Conservation (phyloP, 2,797 vertebrate genomes). For the Naso thynnoides region DNA sequence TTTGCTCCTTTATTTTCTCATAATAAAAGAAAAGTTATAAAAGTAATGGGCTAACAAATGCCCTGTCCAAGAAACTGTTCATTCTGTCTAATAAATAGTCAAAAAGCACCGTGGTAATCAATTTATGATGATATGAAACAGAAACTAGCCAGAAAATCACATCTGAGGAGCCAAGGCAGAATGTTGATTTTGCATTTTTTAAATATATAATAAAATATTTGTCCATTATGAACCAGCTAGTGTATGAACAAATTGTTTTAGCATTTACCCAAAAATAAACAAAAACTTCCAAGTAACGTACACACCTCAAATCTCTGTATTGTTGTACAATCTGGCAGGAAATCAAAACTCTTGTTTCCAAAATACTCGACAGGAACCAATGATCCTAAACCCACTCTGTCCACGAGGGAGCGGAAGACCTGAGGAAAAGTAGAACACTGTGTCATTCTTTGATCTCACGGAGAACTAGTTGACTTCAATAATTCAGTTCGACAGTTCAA, state of each 20-base stretch:
- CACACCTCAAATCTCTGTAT: slow-evolving; percentile 95
- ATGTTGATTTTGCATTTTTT: background rate
- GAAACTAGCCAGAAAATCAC: background rate
- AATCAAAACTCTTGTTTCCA: slow-evolving; percentile 90
- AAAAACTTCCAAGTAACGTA: background rate
- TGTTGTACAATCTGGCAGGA: slow-evolving; percentile 91
- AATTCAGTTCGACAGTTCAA: background rate
- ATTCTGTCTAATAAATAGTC: background rate
- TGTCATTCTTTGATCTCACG: background rate
- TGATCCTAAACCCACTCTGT: slow-evolving; percentile 93
- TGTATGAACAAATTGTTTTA: background rate
- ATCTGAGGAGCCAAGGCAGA: background rate
- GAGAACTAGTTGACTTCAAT: background rate
- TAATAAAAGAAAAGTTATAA: background rate
- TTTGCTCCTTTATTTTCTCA: background rate
- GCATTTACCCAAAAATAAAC: background rate
- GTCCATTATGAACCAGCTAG: background rate
- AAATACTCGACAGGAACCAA: slow-evolving; percentile 96
- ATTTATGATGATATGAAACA: background rate
- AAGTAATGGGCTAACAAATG: too few species aligned
- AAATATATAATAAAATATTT: background rate
- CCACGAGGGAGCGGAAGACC: slow-evolving; percentile 94
- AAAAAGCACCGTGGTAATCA: background rate
- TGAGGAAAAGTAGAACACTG: slow-evolving; percentile 60
- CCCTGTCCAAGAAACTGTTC: background rate